Evolutionary conservation across 2,888 invertebrate species (phyloP).

Genomic region (Iselma pallidipennis): DNA sequence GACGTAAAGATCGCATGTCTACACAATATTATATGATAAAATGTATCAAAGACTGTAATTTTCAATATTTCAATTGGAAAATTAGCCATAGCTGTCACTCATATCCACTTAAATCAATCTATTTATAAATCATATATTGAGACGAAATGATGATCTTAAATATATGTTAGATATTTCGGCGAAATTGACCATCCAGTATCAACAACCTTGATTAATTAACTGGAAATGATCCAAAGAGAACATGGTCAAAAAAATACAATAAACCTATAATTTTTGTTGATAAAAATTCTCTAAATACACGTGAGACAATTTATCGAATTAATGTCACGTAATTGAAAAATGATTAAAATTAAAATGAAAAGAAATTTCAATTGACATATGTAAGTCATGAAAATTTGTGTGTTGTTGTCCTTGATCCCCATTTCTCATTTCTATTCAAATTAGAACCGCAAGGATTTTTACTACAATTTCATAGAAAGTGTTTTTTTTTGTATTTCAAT

Average conservation of each 20-base stretch:
- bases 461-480: not conserved
- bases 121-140: no score
- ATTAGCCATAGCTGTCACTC: not conserved
- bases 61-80: not conserved
- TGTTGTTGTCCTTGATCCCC: not conserved
- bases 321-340: not conserved
- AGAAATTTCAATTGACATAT: no score
- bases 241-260: no score
- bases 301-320: not conserved
- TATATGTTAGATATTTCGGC: no score
- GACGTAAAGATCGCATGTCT: not conserved
- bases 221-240: not conserved
- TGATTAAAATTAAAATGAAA: not conserved
- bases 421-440: not conserved
- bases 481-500: not conserved
- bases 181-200: no score
- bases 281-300: no score
- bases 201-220: not conserved
- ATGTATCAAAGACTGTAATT: not conserved
- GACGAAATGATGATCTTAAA: no score
- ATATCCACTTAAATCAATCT: not conserved
- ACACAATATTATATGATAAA: not conserved
- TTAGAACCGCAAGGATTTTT: not conserved
- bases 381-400: no score
- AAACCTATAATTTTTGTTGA: no score